phyloP scores from a whole-genome alignment of 2,113 vertebrate genomes.

The Protobothrops flavoviridis region DNA sequence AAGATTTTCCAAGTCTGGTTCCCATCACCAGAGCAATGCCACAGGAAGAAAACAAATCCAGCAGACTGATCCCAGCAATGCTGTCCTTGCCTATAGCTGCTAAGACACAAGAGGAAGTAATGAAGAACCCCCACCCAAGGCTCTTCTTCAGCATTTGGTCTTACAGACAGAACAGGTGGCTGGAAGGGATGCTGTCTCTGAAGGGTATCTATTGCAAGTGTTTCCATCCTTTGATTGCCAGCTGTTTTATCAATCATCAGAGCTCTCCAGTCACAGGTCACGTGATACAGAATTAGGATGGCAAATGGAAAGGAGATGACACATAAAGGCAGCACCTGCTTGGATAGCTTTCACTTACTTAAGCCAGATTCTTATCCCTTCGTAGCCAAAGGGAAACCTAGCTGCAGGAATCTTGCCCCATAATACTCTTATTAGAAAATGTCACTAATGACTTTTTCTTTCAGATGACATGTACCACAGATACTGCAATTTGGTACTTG shows the following conservation, averaged over 20 bases:
- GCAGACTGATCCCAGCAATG: rapidly evolving
- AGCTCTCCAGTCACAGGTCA: not conserved
- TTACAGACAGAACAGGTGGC: not conserved
- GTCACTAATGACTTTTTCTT: not conserved
- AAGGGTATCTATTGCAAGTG: not conserved
- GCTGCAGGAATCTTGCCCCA: not conserved
- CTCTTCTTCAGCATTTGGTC: not conserved
- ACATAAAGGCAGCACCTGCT: rapidly evolving
- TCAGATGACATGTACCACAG: not conserved
- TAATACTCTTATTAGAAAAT: not conserved
- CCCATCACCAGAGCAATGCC: not conserved
- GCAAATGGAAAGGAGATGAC: slow-evolving; percentile 7
- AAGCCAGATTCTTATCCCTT: not conserved
- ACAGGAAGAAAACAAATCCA: not conserved
- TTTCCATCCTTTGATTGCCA: not conserved
- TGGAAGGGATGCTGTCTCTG: not conserved
- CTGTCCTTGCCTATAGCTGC: not conserved
- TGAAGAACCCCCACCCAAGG: not conserved
- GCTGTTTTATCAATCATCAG: not conserved
- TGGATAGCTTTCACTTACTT: not conserved
- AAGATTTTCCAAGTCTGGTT: not conserved
- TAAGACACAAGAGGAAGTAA: not conserved
- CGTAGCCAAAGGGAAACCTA: not conserved
- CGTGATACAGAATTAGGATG: not conserved
- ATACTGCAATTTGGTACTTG: not conserved